Evolutionary conservation across 2,113 vertebrate genomes (phyloP).

Genomic region (Phylloscopus trochiloides): DNA sequence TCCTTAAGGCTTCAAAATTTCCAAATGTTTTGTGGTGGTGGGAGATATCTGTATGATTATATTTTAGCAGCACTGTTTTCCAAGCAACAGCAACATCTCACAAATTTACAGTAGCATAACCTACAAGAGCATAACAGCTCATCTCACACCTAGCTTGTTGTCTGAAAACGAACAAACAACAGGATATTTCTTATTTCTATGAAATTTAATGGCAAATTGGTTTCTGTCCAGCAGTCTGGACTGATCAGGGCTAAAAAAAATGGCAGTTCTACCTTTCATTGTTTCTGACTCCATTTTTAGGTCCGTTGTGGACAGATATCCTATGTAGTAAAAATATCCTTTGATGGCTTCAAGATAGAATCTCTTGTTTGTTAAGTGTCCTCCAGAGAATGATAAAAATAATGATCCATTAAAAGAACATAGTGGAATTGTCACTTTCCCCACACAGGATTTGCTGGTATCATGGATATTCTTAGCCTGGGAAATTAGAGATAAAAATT

Average conservation of each 20-base stretch:
- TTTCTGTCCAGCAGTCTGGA: neutral
- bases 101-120: neutral
- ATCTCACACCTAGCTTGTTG: fast-evolving
- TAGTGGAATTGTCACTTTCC: neutral
- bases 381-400: neutral
- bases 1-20: neutral
- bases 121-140: neutral
- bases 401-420: neutral
- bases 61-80: neutral
- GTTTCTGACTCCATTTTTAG: neutral
- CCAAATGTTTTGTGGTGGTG: neutral
- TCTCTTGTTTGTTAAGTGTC: neutral
- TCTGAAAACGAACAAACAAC: neutral
- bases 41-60: neutral
- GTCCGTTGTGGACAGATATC: neutral
- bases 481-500: neutral
- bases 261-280: neutral
- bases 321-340: neutral
- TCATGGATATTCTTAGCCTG: neutral
- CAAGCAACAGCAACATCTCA: neutral
- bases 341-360: neutral
- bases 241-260: neutral
- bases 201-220: neutral
- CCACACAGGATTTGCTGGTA: neutral
- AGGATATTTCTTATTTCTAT: neutral